Evolutionary conservation across 2,888 invertebrate genomes (phyloP).

Genomic region (Drosophila sordidapex): DNA sequence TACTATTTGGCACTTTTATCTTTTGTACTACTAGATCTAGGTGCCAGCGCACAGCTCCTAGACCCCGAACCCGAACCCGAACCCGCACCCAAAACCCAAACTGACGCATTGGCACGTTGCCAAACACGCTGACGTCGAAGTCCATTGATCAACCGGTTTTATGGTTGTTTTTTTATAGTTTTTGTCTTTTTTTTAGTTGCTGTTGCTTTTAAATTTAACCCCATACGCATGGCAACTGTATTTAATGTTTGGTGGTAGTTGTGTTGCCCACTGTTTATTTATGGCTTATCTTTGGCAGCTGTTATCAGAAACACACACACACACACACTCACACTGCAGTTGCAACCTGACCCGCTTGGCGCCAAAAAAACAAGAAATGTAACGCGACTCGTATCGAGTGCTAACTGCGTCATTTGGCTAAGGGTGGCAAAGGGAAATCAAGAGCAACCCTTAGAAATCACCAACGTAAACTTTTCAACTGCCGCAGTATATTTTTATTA

Average conservation of each 20-base stretch:
- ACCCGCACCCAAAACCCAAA: background rate
- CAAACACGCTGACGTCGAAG: constrained; percentile 34
- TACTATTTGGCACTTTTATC: constrained; percentile 68
- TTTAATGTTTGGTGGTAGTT: constrained; percentile 23
- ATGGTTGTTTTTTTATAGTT: constrained; percentile 1
- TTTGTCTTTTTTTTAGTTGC: constrained; percentile 3
- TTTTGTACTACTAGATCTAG: constrained; percentile 31
- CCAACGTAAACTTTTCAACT: constrained; percentile 5
- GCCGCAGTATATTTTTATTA: background rate
- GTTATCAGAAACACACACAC: constrained; percentile 39
- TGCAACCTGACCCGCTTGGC: constrained; percentile 33
- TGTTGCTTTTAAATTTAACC: constrained; percentile 9
- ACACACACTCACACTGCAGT: constrained; percentile 23
- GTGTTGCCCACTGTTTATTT: constrained; percentile 32
- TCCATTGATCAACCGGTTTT: constrained; percentile 49
- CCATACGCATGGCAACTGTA: constrained; percentile 34
- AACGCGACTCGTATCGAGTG: constrained; percentile 32
- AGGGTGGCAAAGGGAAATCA: constrained; percentile 7
- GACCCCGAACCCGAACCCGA: constrained; percentile 6
- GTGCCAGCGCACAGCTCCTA: background rate
- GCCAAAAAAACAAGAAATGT: constrained; percentile 24
- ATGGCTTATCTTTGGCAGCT: constrained; percentile 49
- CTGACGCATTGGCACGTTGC: constrained; percentile 22
- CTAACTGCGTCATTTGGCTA: constrained; percentile 40
- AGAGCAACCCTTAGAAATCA: constrained; percentile 17